Evolutionary conservation across 2,888 invertebrate species (phyloP).

Genomic region (Anthophora plumipes): DNA sequence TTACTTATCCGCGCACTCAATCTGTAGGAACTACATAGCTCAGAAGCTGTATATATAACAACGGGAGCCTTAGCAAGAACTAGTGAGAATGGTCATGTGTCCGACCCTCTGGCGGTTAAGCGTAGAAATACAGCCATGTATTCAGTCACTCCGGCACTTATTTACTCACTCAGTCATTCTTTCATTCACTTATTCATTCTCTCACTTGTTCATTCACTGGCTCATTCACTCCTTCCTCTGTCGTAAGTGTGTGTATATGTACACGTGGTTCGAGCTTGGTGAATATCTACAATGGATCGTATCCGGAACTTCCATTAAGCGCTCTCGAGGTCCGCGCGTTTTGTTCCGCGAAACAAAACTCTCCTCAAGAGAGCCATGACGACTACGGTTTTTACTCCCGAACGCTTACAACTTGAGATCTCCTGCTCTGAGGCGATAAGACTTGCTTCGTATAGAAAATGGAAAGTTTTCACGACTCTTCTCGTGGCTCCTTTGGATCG

Average conservation of each 20-base stretch:
- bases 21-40: no score
- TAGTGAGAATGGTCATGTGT: no score
- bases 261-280: background rate
- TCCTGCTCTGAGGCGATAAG: slow-evolving; percentile 8
- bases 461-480: slow-evolving; percentile 2
- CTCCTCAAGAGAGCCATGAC: background rate
- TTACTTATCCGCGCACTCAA: no score
- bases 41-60: no score
- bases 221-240: background rate
- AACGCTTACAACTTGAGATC: slow-evolving; percentile 27
- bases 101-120: no score
- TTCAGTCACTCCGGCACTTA: no score
- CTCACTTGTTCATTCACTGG: no score
- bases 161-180: no score
- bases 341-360: slow-evolving; percentile 45
- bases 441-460: background rate
- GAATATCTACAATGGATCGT: slow-evolving; percentile 56
- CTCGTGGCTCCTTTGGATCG: background rate
- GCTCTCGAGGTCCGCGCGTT: slow-evolving; percentile 10
- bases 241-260: no score
- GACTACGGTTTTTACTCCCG: slow-evolving; percentile 39
- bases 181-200: no score
- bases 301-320: slow-evolving; percentile 56
- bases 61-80: no score
- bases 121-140: no score